Base-by-base conservation (phyloP, 2,888 invertebrate species). In the Myopa tessellatipennis region DNA sequence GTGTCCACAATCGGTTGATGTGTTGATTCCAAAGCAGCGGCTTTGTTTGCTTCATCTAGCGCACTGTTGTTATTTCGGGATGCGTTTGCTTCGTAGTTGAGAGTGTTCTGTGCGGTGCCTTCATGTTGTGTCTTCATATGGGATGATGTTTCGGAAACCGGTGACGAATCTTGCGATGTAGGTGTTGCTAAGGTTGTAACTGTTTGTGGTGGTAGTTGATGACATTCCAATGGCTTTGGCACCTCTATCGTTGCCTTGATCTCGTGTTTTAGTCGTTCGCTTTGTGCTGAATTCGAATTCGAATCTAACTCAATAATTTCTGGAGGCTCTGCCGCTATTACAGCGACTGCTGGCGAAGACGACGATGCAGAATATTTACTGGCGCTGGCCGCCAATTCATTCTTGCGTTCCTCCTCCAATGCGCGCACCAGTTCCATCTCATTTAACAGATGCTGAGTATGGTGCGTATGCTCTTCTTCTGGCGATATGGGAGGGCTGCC, bases 231-330 rank as follows among this genome's bases (percentile, higher is more conserved):
- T 26, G 73, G 14, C 40, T 74, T 69, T 67, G 68, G 12, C 70
- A 50, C 18, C 40, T 38, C 18, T 36, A 82, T 14, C 26, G 74
- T 4, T 75, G 81, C 52, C 75, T 80, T 34, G 40, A 74, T 80
- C 58, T 81, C 77, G 45, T 73, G 67, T 76, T 78, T 79, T 10
- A 69, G 34, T 8, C 74, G 72, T 26, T 79, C 77, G 73, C 77
- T 80, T 38, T 81, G 82, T 3, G 78, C 83, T 0, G 87, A 86
- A 78, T 86, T 86, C 7, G 88, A 88, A 63, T 87, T 88, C 0
- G 88, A 88, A 80, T 88, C 88, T 70, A 88, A 81, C 80, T 88
- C 88, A 55, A 88, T 88, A 10, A 88, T 88, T 80, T 88, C 88
- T 18, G 88, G 87, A 34, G 87, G 87, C 60, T 87, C 87, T 5